Evolutionary conservation across 1,140 invertebrate species (phyloP), one percentile per base, ranked within the genome.

Genomic region (Thaumetopoea pityocampa): DNA sequence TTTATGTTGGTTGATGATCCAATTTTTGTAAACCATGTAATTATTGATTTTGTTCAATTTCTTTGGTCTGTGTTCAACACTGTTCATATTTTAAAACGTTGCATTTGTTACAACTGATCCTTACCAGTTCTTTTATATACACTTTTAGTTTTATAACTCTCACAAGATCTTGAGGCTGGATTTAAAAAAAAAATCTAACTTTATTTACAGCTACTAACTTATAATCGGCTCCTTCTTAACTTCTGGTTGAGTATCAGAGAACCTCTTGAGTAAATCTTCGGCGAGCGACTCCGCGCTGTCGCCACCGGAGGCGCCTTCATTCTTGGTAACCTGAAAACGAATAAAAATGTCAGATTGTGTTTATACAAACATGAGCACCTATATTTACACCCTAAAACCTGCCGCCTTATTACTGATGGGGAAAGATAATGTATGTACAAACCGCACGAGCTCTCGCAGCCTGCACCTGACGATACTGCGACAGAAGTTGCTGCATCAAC

Each of bases 241-340:
- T 24, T 90, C 88, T 0, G 91, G 73, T 22, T 90, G 90, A 6
- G 69, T 50, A 5, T 91, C 90, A 1, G 90, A 90, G 63, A 94
- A 93, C 43, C 94, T 92, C 68, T 94, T 94, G 20, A 95, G 74
- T 17, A 95, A 73, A 77, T 96, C 93, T 72, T 96, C 94, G 19
- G 93, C 92, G 26, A 96, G 84, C 7, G 92, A 92, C 7, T 93
- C 92, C 0, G 93, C 91, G 44, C 91, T 79, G 43, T 82, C 78
- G 60, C 74, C 61, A 46, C 62, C 55, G 49, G 54, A 90, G 2
- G 92, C 89, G 14, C 56, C 59, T 70, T 82, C 78, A 45, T 60
- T 82, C 60, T 82, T 84, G 41, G 78, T 71, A 30, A 82, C 76
- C 80, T 84, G 53, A 9, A 33, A 65, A n/a, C n/a, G n/a, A n/a